Evolutionary conservation across 2,797 vertebrate species (phyloP).

Genomic region (Columba guinea): DNA sequence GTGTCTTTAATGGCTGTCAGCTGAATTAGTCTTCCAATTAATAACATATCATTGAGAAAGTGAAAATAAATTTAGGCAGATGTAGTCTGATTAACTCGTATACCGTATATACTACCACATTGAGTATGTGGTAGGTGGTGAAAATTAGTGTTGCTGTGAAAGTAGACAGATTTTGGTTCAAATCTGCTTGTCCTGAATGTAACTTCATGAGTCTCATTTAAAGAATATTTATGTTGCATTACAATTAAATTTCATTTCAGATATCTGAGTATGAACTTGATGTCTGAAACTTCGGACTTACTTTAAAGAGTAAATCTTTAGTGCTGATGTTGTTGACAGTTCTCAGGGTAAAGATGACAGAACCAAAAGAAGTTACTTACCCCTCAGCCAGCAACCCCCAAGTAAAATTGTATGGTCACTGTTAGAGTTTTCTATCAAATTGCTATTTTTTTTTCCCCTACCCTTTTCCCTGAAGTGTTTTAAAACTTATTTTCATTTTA

Average conservation of each 20-base stretch:
- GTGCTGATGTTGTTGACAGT: neutral
- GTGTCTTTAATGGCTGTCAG: constrained; percentile 45
- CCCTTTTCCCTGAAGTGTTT: neutral
- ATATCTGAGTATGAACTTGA: neutral
- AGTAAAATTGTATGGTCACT: neutral
- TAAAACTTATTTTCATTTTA: neutral
- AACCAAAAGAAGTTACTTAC: neutral
- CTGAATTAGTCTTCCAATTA: constrained; percentile 46
- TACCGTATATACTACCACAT: neutral
- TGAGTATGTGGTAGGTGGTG: neutral
- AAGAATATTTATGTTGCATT: neutral
- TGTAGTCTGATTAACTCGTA: constrained; percentile 8
- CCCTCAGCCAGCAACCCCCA: neutral
- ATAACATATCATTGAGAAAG: constrained; percentile 39
- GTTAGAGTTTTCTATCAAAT: neutral
- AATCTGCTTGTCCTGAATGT: neutral
- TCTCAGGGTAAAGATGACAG: neutral
- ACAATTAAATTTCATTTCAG: neutral
- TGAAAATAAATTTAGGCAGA: constrained; percentile 45
- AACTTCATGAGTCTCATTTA: neutral
- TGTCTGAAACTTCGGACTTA: neutral
- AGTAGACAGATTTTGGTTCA: neutral
- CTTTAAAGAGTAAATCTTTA: neutral
- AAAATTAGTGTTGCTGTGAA: neutral
- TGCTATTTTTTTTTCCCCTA: neutral